Conservation (phyloP, 1,140 invertebrate species). For the Notospermus geniculatus region DNA sequence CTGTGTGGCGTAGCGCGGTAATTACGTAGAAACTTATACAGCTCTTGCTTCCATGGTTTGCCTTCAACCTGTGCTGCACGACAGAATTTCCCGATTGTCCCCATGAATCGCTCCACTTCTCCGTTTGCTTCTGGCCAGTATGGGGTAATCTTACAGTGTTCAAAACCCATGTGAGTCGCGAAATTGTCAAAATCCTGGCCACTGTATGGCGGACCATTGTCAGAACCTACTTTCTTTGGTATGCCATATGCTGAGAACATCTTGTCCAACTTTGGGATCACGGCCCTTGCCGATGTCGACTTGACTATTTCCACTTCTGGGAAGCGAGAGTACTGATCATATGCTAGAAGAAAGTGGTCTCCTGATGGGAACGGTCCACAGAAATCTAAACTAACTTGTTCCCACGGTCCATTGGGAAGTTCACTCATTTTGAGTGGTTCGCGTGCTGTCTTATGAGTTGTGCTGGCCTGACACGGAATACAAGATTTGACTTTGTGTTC, state of each 20-base stretch:
- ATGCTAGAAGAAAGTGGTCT: conserved; percentile 29
- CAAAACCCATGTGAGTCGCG: conserved; percentile 20
- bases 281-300: conserved; percentile 22
- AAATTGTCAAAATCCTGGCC: conserved; percentile 22
- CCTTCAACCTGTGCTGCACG: too few relatives aligned
- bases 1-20: too few relatives aligned
- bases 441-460: conserved; percentile 12
- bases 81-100: too few relatives aligned
- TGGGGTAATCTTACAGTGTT: conserved; percentile 11
- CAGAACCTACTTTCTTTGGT: conserved; percentile 18
- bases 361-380: conserved; percentile 29
- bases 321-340: conserved; percentile 32
- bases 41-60: too few relatives aligned
- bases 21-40: too few relatives aligned
- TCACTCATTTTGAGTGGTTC: conserved; percentile 31
- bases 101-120: neutral
- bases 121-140: neutral
- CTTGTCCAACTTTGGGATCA: conserved; percentile 20
- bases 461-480: conserved; percentile 31
- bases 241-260: conserved; percentile 24
- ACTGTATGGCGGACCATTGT: conserved; percentile 29
- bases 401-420: conserved; percentile 29
- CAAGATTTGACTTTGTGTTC: conserved; percentile 32
- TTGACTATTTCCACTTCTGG: conserved; percentile 32
- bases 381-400: conserved; percentile 28